These are phyloP conservation scores for Lepidocyrtinus sp. DNA, from an alignment of 2,888 invertebrate species.

Conservation along the genomic window DNA sequence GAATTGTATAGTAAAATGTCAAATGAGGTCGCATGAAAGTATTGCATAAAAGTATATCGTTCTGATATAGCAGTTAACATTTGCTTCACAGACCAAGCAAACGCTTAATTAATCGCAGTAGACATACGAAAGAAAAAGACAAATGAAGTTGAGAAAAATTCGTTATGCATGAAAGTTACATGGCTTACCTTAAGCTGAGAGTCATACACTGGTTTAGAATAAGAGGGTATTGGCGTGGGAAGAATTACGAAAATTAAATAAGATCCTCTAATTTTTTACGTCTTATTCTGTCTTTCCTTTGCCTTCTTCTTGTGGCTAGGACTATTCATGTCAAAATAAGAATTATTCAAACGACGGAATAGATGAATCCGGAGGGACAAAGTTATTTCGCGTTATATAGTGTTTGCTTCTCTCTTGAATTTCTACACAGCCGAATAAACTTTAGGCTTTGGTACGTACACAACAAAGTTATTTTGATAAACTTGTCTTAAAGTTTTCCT, in stretches of 20 bases:
- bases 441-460: neutral
- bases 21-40: no score
- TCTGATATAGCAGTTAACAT: no score
- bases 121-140: no score
- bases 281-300: neutral
- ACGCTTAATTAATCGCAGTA: no score
- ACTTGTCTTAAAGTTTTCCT: neutral
- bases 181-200: no score
- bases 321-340: constrained; percentile 4
- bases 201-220: no score
- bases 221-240: constrained; percentile 4
- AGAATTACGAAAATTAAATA: constrained; percentile 10
- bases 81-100: no score
- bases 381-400: constrained; percentile 16
- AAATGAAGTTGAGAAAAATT: no score
- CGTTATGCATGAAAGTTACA: no score
- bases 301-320: neutral
- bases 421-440: neutral
- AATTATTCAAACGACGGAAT: constrained; percentile 13
- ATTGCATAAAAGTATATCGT: no score
- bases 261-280: neutral
- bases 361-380: constrained; percentile 42
- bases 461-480: constrained; percentile 9
- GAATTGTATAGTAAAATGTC: no score
- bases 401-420: neutral